Base-by-base conservation (phyloP, 2,888 invertebrate genomes). In the Eustalomyia histrio region DNA sequence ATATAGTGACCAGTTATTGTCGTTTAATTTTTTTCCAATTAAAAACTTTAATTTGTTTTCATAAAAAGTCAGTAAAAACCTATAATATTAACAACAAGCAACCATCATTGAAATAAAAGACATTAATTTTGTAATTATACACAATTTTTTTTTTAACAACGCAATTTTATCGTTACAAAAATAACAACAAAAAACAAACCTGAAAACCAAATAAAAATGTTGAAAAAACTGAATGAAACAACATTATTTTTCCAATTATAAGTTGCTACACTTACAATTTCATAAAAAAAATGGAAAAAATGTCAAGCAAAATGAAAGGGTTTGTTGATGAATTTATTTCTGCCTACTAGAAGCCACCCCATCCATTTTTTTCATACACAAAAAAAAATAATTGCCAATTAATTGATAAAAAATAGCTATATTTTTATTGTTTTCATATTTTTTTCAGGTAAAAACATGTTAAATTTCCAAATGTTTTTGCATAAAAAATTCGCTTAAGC, bases 61-160 rank as follows among this genome's bases (percentile, higher is more conserved):
- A 55, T 61, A 58, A 9, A 29, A 58, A 68, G 16, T 43, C 61
- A 75, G 16, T 52, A 33, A 63, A 75, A 58, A 43, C 18, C 71
- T 78, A 72, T 71, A 82, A 81, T 61, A 71, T 71, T 71, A 67
- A 78, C 69, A 69, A 74, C 69, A 69, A 74, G 69, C 78, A 21
- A 24, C 61, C 64, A 71, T 86, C 87, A 86, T 83, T 76, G 76
- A 87, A 58, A 57, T 86, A 87, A 84, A 87, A 86, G 83, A 86
- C 85, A 88, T 88, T 88, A 88, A 87, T 86, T 88, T 88, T 88
- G 86, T 88, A 88, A 88, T 88, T 88, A 88, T 84, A 85, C 67
- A 78, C 39, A 39, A 64, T 74, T 76, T 83, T 74, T 76, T 83
- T 84, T 82, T 85, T 85, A 84, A 85, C 85, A 86, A 84, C 87